Base-by-base conservation (phyloP, 2,113 vertebrate species). In the Gopherus evgoodei region DNA sequence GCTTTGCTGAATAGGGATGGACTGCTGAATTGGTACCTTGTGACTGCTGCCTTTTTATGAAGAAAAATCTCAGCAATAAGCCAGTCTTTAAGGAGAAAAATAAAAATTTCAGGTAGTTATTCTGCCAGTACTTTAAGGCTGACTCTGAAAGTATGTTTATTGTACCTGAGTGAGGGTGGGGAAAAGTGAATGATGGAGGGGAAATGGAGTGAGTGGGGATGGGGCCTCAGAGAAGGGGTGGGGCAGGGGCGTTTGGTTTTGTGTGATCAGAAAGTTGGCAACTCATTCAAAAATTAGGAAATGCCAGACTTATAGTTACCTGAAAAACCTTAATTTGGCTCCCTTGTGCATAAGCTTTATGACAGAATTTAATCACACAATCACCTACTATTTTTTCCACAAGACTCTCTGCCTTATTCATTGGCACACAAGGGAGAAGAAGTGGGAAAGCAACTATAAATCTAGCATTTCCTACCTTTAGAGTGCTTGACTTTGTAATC, bases 401-500 rank as follows among this genome's bases (percentile, higher is more conserved):
- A 27, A 16, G 17, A 8, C 22, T 62, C 25, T 4, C 72, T 17
- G 31, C n/a, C 24, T 75, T 19, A 53, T 42, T 52, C 42, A 9
- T 84, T 80, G 91, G 49, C 62, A 84, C 54, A 79, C 35, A 92
- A 85, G 94, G 49, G 56, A 93, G 53, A n/a, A 78, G 81, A 94
- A 89, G 69, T 27, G 82, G 88, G 62, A 84, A 94, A 94, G 65
- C 65, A 84, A 76, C n/a, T 19, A 57, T 90, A 88, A 88, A 91
- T 86, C 89, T 56, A 52, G 72, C n/a, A 47, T 72, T 44, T 75
- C 79, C 94, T 93, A 75, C 22, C 52, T 95, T 95, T 91, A 27
- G 87, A 95, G 50, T 83, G 87, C 91, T 97, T 93, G 85, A 93
- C 56, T 93, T 97, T 93, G 95, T 93, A 97, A 83, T 87, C 62